Evolutionary conservation across 2,113 vertebrate species (phyloP), one percentile per base, ranked within the genome.

Genomic region (Plestiodon gilberti): DNA sequence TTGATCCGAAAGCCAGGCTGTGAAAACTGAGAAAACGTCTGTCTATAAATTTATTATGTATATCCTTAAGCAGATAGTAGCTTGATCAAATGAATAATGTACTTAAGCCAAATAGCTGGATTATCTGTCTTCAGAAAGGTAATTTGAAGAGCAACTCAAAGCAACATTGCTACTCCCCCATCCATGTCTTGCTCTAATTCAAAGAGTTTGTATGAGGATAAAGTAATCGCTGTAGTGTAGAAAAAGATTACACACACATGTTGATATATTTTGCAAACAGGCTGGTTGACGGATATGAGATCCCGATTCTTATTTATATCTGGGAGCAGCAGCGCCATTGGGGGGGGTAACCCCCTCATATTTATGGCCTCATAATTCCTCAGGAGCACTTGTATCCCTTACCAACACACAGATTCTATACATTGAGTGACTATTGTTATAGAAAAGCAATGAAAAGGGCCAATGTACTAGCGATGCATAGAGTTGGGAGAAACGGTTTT

Each of bases 31-130:
- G 78, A 93, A 89, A 83, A 25, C 86, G 61, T 85, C 71, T 92
- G 79, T 85, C 84, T 92, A 55, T 89, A 94, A 88, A 93, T 95
- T 71, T 95, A 89, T 91, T 93, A 88, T 87, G 73, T 73, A 88
- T 88, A 91, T 91, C 82, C 82, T 93, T 91, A 91, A 92, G 85
- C 52, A 80, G 75, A 81, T 40, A 69, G 61, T 76, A 81, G 43
- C 65, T 61, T 88, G 83, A 91, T 88, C 78, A 90, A 89, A 92
- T 90, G 55, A 88, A 91, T 90, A 83, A 94, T 69, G 40, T 73
- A 85, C 48, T 84, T 90, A 65, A 90, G 80, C 79, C 82, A 93
- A 79, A 91, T 83, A 93, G 90, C 82, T 61, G 40, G 57, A 89
- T 94, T 90, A 89, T 82, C 77, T 84, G 4, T 90, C 76, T 73